A percentile compares a stretch with the other conserved stretches of the same genome.
phyloP scores from a whole-genome alignment of 1,140 invertebrate species.

The Drosophila chauvacae region DNA sequence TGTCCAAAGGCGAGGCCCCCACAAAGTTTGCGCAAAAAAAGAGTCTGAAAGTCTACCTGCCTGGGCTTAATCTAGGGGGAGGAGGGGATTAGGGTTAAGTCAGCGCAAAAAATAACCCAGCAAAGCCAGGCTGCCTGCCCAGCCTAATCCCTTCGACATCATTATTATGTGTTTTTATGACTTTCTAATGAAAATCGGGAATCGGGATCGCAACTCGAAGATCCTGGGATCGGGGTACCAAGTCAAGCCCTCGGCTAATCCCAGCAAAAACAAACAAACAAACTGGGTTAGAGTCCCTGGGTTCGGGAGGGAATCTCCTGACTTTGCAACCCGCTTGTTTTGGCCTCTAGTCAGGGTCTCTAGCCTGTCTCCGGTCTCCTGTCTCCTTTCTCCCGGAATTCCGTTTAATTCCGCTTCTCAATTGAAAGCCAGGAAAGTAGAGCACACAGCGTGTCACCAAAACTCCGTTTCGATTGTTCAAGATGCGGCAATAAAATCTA shows the following conservation, averaged over 20 bases:
- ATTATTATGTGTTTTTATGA: constrained; percentile 70
- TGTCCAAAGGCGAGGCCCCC: background rate
- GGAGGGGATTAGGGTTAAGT: constrained; percentile 43
- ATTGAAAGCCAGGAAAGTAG: constrained; percentile 27
- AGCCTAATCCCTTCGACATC: constrained; percentile 50
- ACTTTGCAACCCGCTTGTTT: constrained; percentile 53
- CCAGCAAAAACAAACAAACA: constrained; percentile 75
- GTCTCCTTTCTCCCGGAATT: constrained; percentile 23
- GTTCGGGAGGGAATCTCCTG: constrained; percentile 18
- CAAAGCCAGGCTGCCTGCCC: constrained; percentile 41
- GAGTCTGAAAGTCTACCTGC: constrained; percentile 40
- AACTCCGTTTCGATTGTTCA: constrained; percentile 68
- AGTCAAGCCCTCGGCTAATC: constrained; percentile 62
- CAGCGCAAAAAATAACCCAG: constrained; percentile 39
- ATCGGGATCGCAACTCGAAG: constrained; percentile 20
- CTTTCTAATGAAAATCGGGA: constrained; percentile 70
- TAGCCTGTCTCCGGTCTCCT: background rate
- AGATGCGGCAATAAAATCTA: constrained; percentile 83
- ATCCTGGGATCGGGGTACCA: constrained; percentile 10
- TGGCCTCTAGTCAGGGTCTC: constrained; percentile 18
- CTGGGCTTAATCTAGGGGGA: background rate
- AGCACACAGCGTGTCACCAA: constrained; percentile 63
- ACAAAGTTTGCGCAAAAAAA: constrained; percentile 13
- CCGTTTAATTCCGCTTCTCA: constrained; percentile 53
- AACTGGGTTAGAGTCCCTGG: constrained; percentile 15